These are phyloP conservation scores for Reticulitermes lucifugus DNA, from an alignment of 2,888 invertebrate species.

Conservation along the genomic window DNA sequence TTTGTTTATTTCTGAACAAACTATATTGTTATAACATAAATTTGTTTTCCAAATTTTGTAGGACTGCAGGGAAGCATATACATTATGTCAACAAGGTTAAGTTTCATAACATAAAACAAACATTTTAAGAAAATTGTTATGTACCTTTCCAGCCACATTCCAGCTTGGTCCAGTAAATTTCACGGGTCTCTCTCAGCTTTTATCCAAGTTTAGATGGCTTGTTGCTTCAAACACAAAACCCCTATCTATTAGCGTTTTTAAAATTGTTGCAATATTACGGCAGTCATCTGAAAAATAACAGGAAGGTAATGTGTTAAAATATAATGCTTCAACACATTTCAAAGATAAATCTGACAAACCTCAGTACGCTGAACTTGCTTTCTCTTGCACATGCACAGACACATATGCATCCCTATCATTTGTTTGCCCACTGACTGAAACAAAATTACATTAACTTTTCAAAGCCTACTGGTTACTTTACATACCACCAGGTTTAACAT, in stretches of 20 bases:
- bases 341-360: not conserved
- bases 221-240: constrained; percentile 5
- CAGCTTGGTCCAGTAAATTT: too few species aligned
- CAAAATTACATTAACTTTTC: not conserved
- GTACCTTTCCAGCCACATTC: too few species aligned
- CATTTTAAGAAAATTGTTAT: too few species aligned
- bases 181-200: not conserved
- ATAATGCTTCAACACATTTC: not conserved
- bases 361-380: not conserved
- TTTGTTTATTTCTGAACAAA: too few species aligned
- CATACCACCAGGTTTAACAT: too few species aligned
- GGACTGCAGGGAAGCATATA: too few species aligned
- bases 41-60: too few species aligned
- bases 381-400: not conserved
- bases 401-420: too few species aligned
- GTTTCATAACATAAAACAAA: too few species aligned
- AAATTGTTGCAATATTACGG: not conserved
- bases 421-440: not conserved
- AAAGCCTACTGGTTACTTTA: too few species aligned
- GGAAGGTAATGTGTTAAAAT: not conserved
- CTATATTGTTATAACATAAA: too few species aligned
- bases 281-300: constrained; percentile 12
- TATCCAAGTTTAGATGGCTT: not conserved
- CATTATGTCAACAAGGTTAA: too few species aligned
- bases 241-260: not conserved